These are phyloP conservation scores for Amblyopsis rosae DNA, from an alignment of 2,113 vertebrate species.

Conservation along the genomic window DNA sequence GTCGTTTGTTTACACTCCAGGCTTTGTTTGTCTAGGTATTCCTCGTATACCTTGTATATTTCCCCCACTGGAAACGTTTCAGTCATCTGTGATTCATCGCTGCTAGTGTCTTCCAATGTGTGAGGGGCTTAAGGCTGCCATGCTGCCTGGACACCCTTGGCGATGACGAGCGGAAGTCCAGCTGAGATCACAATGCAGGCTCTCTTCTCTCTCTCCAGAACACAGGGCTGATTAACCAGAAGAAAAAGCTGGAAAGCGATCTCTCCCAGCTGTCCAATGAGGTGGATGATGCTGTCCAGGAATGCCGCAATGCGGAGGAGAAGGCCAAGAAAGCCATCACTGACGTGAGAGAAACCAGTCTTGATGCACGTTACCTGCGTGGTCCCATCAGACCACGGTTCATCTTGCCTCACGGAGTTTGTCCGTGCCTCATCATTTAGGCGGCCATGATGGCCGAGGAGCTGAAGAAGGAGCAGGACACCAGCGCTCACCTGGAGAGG, in stretches of 20 bases:
- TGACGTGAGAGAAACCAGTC: conserved; percentile 75
- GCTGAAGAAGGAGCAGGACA: conserved; percentile 96
- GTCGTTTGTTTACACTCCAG: too few species aligned
- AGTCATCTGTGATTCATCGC: too few species aligned
- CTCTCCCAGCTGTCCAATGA: conserved; percentile 82
- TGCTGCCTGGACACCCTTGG: too few species aligned
- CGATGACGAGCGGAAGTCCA: neutral
- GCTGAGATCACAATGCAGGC: neutral
- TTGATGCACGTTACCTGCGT: neutral
- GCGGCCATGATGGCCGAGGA: conserved; percentile 97
- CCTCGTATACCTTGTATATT: too few species aligned
- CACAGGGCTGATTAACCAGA: conserved; percentile 87
- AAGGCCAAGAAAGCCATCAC: conserved; percentile 95
- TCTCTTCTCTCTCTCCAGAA: conserved; percentile 75
- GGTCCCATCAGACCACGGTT: neutral
- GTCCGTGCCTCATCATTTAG: conserved; percentile 52
- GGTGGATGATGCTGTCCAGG: conserved; percentile 87
- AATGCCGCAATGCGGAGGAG: conserved; percentile 88
- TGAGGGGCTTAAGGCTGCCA: too few species aligned
- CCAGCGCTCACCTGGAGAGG: conserved; percentile 85
- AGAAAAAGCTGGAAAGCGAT: conserved; percentile 91
- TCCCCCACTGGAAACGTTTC: too few species aligned
- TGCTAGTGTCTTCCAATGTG: too few species aligned
- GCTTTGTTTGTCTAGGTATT: too few species aligned
- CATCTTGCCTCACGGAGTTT: neutral